A percentile compares a stretch with the other conserved stretches of the same genome.
phyloP scores from a whole-genome alignment of 1,140 invertebrate species.

The Agraylea sexmaculata region DNA sequence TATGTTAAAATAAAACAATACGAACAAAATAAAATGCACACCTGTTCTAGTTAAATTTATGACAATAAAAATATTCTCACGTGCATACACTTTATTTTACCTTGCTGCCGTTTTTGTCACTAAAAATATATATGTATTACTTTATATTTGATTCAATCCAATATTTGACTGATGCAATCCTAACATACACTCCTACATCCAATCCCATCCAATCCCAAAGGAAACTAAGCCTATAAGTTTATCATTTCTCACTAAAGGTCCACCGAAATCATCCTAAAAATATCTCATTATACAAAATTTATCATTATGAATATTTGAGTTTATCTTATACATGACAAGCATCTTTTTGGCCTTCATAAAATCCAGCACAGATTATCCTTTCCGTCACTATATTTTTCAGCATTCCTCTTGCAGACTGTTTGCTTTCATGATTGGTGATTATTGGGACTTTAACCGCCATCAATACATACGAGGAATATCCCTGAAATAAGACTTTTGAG shows the following conservation, averaged over 20 bases:
- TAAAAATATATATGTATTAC: too few relatives aligned
- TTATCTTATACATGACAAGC: constrained; percentile 45
- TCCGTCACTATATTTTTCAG: constrained; percentile 32
- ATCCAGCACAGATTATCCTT: constrained; percentile 50
- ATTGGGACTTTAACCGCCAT: constrained; percentile 27
- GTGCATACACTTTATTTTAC: too few relatives aligned
- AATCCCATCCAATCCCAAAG: constrained; percentile 46
- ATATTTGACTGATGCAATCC: constrained; percentile 29
- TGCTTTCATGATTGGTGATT: constrained; percentile 23
- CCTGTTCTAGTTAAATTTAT: too few relatives aligned
- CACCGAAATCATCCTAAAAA: constrained; percentile 36
- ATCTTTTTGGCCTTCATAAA: constrained; percentile 41
- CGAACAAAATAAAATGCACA: too few relatives aligned
- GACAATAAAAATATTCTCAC: too few relatives aligned
- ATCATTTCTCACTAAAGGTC: constrained; percentile 28
- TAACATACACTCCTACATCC: constrained; percentile 45
- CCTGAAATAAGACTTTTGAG: constrained; percentile 18
- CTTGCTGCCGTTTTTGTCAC: too few relatives aligned
- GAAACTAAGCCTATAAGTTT: constrained; percentile 45
- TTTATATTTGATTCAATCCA: too few relatives aligned
- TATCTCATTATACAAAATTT: too few relatives aligned
- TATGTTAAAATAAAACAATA: too few relatives aligned
- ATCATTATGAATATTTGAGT: constrained; percentile 4
- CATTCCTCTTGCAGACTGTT: constrained; percentile 17
- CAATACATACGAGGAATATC: constrained; percentile 28